Percentiles rank a stretch among this genome's conserved stretches.
Conservation (phyloP, 2,797 vertebrate genomes). For the Clarias pachynema region DNA sequence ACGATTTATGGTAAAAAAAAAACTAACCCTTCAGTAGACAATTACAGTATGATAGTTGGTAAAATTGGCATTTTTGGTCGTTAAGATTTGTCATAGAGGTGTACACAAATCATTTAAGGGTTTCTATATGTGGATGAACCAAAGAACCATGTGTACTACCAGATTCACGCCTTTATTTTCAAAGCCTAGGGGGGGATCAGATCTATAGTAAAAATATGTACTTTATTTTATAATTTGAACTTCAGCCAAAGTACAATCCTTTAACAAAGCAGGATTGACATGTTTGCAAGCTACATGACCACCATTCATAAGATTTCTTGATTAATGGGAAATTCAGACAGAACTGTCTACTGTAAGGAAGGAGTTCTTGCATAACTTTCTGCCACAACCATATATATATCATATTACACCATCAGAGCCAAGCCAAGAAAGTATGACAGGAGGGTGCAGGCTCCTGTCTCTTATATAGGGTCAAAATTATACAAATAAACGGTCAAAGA, state of each 20-base stretch:
- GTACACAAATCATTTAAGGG: neutral
- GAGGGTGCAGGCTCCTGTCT: constrained; percentile 21
- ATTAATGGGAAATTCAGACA: constrained; percentile 31
- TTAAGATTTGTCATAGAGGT: neutral
- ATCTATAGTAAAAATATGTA: neutral
- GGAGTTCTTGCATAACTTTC: neutral
- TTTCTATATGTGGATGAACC: neutral
- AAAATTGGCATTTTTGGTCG: too few species aligned
- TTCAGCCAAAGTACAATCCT: neutral
- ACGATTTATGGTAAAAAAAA: neutral
- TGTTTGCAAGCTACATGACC: neutral
- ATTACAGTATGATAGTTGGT: neutral
- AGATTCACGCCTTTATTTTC: neutral
- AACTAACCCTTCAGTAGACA: neutral
- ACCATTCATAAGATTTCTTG: neutral
- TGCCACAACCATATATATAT: constrained; percentile 18
- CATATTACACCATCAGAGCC: constrained; percentile 31
- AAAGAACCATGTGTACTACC: neutral
- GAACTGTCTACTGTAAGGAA: neutral
- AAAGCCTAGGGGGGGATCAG: neutral
- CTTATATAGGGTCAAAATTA: neutral
- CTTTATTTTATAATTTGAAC: neutral
- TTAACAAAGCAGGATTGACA: neutral
- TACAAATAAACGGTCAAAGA: neutral
- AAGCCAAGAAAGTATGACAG: constrained; percentile 25